Conservation (phyloP, 2,888 invertebrate genomes). For the Ligdia adustata region DNA sequence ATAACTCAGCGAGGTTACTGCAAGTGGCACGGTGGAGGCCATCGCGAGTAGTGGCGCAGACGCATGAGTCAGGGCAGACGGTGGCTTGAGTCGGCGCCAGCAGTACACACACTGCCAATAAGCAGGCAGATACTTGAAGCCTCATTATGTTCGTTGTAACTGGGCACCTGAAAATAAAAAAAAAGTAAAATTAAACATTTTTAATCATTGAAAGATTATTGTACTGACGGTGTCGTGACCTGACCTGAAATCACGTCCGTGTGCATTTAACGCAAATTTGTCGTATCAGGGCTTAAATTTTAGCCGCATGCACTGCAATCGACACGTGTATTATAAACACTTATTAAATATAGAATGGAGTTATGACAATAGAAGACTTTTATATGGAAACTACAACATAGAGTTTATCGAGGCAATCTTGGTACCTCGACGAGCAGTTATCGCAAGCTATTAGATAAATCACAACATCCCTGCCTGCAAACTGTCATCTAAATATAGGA, state of each 20-base stretch:
- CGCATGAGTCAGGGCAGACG: slow-evolving; percentile 80
- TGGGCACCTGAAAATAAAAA: slow-evolving; percentile 68
- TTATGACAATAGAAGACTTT: slow-evolving; percentile 30
- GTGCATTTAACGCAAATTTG: slow-evolving; percentile 47
- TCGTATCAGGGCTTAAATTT: slow-evolving; percentile 49
- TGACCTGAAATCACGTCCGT: slow-evolving; percentile 41
- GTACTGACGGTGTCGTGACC: slow-evolving; percentile 33
- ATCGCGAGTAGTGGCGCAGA: slow-evolving; percentile 86
- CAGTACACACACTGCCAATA: slow-evolving; percentile 61
- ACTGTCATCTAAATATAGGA: slow-evolving; percentile 62
- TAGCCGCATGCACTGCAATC: slow-evolving; percentile 45
- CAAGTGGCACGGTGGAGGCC: slow-evolving; percentile 87
- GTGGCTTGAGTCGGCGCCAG: slow-evolving; percentile 58
- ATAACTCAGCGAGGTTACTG: slow-evolving; percentile 89
- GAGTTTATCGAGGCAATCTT: slow-evolving; percentile 18
- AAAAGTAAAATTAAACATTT: slow-evolving; percentile 15
- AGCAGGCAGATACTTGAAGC: slow-evolving; percentile 54
- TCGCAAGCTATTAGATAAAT: slow-evolving; percentile 53
- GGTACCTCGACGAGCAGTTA: slow-evolving; percentile 23
- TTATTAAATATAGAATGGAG: slow-evolving; percentile 23
- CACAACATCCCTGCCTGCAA: slow-evolving; percentile 53
- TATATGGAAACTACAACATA: neutral
- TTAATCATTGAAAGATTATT: neutral
- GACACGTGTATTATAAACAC: slow-evolving; percentile 41
- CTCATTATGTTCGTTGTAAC: slow-evolving; percentile 57